Evolutionary conservation across 2,888 invertebrate genomes (phyloP).

Genomic region (Eilema sororculum): DNA sequence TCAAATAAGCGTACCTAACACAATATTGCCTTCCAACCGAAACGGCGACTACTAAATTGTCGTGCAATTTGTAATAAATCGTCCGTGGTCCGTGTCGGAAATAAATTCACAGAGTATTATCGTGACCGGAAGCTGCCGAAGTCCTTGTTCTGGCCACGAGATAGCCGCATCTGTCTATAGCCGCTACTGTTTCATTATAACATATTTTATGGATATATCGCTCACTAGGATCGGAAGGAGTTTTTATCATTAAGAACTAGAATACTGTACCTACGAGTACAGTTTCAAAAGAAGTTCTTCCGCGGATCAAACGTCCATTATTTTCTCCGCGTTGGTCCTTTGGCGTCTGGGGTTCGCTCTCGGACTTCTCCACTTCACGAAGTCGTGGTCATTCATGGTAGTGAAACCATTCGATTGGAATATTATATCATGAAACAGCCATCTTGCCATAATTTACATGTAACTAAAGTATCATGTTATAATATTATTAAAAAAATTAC

Average conservation of each 20-base stretch:
- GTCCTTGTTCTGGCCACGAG: constrained; percentile 62
- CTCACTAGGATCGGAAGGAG: not conserved
- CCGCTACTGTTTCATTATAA: constrained; percentile 28
- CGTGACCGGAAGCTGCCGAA: constrained; percentile 69
- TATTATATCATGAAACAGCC: not conserved
- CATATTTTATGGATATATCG: not conserved
- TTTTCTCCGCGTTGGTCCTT: no score
- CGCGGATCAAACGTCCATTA: no score
- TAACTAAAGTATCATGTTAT: no score
- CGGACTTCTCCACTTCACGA: no score
- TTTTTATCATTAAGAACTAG: not conserved
- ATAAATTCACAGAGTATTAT: constrained; percentile 58
- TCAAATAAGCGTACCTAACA: constrained; percentile 16
- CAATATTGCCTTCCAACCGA: constrained; percentile 31
- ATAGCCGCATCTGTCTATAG: constrained; percentile 29
- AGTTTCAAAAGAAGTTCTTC: no score
- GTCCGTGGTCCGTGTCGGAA: constrained; percentile 58
- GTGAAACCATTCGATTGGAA: not conserved
- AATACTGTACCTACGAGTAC: not conserved
- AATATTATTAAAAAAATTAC: no score
- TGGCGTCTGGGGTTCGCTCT: no score
- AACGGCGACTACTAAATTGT: constrained; percentile 45
- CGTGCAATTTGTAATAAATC: constrained; percentile 56
- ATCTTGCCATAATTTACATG: not conserved
- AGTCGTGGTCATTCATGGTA: no score